Evolutionary conservation across 2,113 vertebrate species (phyloP).

Genomic region (Carassius carassius): DNA sequence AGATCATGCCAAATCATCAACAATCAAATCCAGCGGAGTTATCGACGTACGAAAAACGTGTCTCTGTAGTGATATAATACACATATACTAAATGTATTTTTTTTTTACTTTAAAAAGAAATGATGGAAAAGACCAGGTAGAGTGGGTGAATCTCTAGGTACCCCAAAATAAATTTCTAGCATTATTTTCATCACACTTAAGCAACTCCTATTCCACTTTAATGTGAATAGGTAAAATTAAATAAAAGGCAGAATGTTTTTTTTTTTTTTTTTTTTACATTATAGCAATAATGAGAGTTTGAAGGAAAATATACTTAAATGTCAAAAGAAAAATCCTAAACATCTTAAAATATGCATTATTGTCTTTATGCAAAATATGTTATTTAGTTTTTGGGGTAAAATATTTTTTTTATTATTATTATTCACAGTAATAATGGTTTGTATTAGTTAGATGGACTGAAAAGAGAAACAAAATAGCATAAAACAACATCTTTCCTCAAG

Average conservation of each 20-base stretch:
- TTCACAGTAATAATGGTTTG: background rate
- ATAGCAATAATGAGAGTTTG: background rate
- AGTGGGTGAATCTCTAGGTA: background rate
- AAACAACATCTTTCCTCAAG: background rate
- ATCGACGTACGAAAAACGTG: too few species aligned
- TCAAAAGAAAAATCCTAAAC: background rate
- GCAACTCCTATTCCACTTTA: background rate
- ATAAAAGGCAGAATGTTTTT: too few species aligned
- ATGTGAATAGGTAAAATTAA: background rate
- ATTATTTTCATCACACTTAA: constrained; percentile 7
- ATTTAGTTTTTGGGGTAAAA: background rate
- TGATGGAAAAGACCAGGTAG: background rate
- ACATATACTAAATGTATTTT: background rate
- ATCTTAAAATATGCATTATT: background rate
- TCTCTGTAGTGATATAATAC: background rate
- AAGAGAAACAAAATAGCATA: background rate
- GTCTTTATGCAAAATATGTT: constrained; percentile 2
- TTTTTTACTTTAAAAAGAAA: background rate
- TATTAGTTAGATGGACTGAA: constrained; percentile 13
- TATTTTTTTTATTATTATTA: background rate
- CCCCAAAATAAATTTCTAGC: background rate
- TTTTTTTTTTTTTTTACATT: background rate
- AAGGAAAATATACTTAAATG: background rate
- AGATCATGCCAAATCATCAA: too few species aligned
- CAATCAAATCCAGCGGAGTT: too few species aligned